A percentile compares a stretch with the other conserved stretches of the same genome.
These are phyloP conservation scores for Lacerta bilineata DNA, from an alignment of 2,797 vertebrate genomes.

Conservation along the genomic window DNA sequence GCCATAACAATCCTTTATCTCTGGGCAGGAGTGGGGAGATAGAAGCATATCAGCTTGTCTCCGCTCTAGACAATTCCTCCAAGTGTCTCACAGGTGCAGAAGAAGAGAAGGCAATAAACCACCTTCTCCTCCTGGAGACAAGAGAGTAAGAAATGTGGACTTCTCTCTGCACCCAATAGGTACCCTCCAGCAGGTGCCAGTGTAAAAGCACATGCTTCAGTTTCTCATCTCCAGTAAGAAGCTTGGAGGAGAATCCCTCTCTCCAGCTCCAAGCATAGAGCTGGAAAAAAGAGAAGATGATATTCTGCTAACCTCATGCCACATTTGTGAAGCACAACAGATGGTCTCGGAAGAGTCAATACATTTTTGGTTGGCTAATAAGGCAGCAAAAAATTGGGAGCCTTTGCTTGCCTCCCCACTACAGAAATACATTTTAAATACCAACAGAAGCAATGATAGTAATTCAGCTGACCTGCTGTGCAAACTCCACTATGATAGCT, in stretches of 20 bases:
- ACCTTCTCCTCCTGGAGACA: background rate
- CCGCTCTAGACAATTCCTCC: background rate
- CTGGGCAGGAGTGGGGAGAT: background rate
- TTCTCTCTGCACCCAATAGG: background rate
- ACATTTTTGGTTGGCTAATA: background rate
- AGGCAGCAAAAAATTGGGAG: background rate
- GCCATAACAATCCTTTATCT: background rate
- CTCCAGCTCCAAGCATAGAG: background rate
- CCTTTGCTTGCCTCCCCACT: background rate
- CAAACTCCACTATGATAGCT: slow-evolving; percentile 94
- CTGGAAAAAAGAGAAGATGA: background rate
- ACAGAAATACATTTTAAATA: background rate
- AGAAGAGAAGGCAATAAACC: background rate
- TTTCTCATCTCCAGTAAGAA: background rate
- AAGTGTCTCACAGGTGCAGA: background rate
- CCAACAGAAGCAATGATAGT: background rate
- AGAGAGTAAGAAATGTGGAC: background rate
- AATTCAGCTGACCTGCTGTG: slow-evolving; percentile 88
- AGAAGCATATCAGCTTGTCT: background rate
- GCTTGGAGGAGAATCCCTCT: background rate
- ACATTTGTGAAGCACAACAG: background rate
- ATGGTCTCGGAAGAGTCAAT: background rate
- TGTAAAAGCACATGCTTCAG: background rate
- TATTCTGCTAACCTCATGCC: background rate
- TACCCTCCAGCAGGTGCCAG: background rate